Conservation (phyloP, 2,797 vertebrate species). For the Diplodus sargus region DNA sequence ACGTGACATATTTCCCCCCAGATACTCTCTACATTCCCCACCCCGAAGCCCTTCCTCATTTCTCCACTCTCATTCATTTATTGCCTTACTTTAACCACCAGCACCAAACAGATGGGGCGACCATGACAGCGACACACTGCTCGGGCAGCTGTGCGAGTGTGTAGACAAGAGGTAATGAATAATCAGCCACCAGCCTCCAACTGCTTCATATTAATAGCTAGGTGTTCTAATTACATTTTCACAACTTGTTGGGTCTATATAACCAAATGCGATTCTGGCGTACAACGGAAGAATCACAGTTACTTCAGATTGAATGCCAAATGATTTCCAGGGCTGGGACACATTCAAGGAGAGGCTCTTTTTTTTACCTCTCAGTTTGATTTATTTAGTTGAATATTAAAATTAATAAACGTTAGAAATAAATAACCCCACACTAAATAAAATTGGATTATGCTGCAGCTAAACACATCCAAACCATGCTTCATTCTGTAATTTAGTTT, state of each 20-base stretch:
- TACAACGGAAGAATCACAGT: constrained; percentile 38
- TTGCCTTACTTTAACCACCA: constrained; percentile 74
- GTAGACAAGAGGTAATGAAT: constrained; percentile 87
- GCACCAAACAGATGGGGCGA: constrained; percentile 81
- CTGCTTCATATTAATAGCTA: constrained; percentile 86
- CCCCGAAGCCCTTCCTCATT: background rate
- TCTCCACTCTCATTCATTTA: constrained; percentile 57
- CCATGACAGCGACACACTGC: constrained; percentile 81
- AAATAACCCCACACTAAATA: background rate
- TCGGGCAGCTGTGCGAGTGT: constrained; percentile 85
- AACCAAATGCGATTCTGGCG: constrained; percentile 48
- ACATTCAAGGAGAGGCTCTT: constrained; percentile 4
- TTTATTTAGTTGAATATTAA: constrained; percentile 27
- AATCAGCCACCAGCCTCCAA: constrained; percentile 83
- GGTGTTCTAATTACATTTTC: constrained; percentile 86
- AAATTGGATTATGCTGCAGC: constrained; percentile 17
- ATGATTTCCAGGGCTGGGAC: constrained; percentile 1
- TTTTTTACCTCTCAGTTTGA: constrained; percentile 23
- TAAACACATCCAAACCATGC: constrained; percentile 12
- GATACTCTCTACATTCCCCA: background rate
- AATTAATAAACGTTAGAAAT: constrained; percentile 34
- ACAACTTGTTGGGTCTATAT: constrained; percentile 71
- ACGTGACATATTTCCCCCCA: background rate
- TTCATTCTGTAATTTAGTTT: constrained; percentile 6
- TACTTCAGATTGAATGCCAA: background rate